phyloP scores from a whole-genome alignment of 35 echinoderm and acorn worm species.

The Eucidaris tribuloides region DNA sequence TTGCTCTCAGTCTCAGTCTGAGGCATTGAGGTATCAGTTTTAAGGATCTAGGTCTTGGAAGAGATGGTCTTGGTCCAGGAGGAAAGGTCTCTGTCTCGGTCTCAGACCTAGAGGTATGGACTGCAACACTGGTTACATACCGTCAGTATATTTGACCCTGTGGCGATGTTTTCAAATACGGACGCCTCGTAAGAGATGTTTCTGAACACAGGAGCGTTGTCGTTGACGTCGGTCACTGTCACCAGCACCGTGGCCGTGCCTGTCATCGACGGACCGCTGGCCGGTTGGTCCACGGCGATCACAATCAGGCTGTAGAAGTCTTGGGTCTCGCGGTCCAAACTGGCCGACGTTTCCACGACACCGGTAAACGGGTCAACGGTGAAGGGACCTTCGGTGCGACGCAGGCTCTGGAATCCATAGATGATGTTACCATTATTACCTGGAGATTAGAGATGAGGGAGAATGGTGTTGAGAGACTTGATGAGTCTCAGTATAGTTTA shows the following conservation, averaged over 20 bases:
- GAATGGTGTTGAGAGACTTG: background rate
- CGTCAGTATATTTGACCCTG: conserved; percentile 39
- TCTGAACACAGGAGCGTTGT: conserved; percentile 72
- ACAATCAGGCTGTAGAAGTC: conserved; percentile 55
- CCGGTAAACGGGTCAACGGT: conserved; percentile 53
- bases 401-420: conserved; percentile 49
- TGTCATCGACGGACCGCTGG: conserved; percentile 14
- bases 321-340: conserved; percentile 62
- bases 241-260: conserved; percentile 49
- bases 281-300: conserved; percentile 34
- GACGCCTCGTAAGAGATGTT: conserved; percentile 50
- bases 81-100: too few relatives aligned
- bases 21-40: too few relatives aligned
- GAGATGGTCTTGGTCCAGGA: too few relatives aligned
- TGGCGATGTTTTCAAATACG: conserved; percentile 49
- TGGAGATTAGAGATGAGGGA: background rate
- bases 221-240: conserved; percentile 79
- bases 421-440: conserved; percentile 54
- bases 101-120: too few relatives aligned
- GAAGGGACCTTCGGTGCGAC: conserved; percentile 51
- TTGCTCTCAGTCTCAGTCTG: too few relatives aligned
- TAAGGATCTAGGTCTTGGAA: too few relatives aligned
- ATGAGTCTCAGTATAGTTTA: background rate
- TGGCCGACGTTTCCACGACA: conserved; percentile 41
- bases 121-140: too few relatives aligned